Base-by-base conservation (phyloP, 2,113 vertebrate genomes). In the Tichodroma muraria region DNA sequence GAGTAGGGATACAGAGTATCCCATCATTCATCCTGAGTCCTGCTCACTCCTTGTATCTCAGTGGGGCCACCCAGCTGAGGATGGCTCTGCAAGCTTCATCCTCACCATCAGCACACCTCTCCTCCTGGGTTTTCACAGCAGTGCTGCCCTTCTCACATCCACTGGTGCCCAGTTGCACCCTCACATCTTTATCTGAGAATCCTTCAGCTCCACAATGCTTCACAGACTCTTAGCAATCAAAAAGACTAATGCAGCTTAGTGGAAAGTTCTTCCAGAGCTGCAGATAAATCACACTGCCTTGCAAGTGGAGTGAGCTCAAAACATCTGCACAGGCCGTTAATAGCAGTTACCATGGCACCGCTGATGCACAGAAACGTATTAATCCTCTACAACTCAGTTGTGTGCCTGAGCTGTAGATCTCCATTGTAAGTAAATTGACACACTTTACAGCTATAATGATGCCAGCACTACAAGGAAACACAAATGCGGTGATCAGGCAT, bases 341-440 rank as follows among this genome's bases (percentile, higher is more conserved):
- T 47, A 65, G 53, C 80, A 63, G 89, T 94, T 96, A 76, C 94
- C 73, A 85, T 89, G 89, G 61, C 31, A 89, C 49, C 8, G 0
- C 37, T 76, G 73, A 76, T 93, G 78, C 65, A 85, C 42, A 71
- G 78, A 95, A 91, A 68, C 0, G 0, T 54, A 56, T 81, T 91
- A 92, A 94, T 85, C 53, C 61, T 56, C 80, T 60, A n/a, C 57
- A 93, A 40, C 65, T 72, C 66, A 2, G 66, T 69, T 95, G 50
- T 85, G 50, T 78, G 85, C 83, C 83, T 90, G 89, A 81, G 45
- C 71, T 77, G 54, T 77, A 80, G 45, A 65, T 69, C 59, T 93
- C 79, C 54, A 40, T 66, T 65, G 30, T 60, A 73, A 91, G 90
- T 73, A 95, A 94, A 95, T 70, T 85, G 88, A 85, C 75, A 91